Evolutionary conservation across 2,797 vertebrate genomes (phyloP), one percentile per base, ranked within the genome.

Genomic region (Crax fasciolata): DNA sequence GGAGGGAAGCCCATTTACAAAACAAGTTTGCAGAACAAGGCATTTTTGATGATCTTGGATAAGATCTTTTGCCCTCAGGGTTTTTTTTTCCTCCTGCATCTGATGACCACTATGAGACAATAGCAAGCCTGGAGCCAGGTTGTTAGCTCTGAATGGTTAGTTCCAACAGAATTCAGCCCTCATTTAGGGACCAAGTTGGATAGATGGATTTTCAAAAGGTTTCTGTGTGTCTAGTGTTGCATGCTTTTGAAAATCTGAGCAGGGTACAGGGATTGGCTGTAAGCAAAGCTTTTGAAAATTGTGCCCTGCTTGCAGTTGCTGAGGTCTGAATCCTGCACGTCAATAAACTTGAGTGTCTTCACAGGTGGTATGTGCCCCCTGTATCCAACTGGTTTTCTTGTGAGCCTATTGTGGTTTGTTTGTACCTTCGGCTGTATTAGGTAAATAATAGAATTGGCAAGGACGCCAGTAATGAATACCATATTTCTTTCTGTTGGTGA

Each of bases 1-100:
- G 62, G 94, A 90, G 87, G 41, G 57, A 51, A 92, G 89, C 83
- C 62, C 66, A 32, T 7, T 58, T 54, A 62, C 62, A 32, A 72
- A 63, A 30, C 35, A 61, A 35, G 57, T 30, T 54, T 85, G 35
- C 39, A 68, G 63, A 85, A 46, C 58, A 65, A 39, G 2, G 1
- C 4, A 0, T 57, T 83, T 63, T 61, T 21, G 76, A 17, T 51
- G 41, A 13, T 41, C 61, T 62, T 25, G 27, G 43, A 16, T 54
- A 32, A 70, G 57, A 49, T 51, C 57, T 81, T 73, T 51, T 1
- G 3, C 54, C 48, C 51, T 67, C 67, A n/a, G 32, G 61, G 48
- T 78, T 90, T 87, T 19, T 11, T 75, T 85, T 87, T 84, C 32
- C 27, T 91, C 35, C 44, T 38, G 28, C 23, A 21, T 38, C 71